Base-by-base conservation (phyloP, 2,113 vertebrate species). In the Hippotragus niger region DNA sequence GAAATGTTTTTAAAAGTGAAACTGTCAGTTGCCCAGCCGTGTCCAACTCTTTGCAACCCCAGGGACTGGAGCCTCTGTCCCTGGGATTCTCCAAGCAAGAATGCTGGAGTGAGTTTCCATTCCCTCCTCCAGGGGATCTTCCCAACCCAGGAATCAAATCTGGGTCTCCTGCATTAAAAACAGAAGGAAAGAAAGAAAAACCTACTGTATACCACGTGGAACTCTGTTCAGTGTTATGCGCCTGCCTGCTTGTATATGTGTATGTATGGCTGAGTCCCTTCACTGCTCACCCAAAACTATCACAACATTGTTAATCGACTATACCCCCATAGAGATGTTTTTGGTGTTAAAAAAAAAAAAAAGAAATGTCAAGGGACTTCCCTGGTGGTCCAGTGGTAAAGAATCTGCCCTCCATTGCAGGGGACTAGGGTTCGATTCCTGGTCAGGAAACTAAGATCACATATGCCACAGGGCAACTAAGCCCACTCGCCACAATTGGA, bases 401-500 rank as follows among this genome's bases (percentile, higher is more conserved):
- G n/a, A 23, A 71, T 5, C n/a, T 36, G 64, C 64, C 64, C n/a
- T 36, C 19, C 64, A 23, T 3, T 71, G n/a, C 19, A 23, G 19
- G n/a, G n/a, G n/a, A 11, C 5, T 9, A 71, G n/a, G n/a, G n/a
- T 71, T 71, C 5, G 5, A 11, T 36, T n/a, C 17, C 64, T 71
- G 64, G 64, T 71, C n/a, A 36, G 64, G n/a, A n/a, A 21, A 21
- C 17, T 36, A 36, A 71, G n/a, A 36, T 21, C 64, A 36, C n/a
- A 71, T 5, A 23, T 6, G 17, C 64, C n/a, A 11, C 9, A 23
- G n/a, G n/a, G 64, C 64, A 36, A 11, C 64, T 19, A 36, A 71
- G n/a, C n/a, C n/a, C 2, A 2, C n/a, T 1, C 0, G 9, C n/a
- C 64, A 71, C 64, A 12, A 12, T n/a, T 0, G 9, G 64, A 71